Base-by-base conservation (phyloP, 2,888 invertebrate genomes). In the Endotricha flammealis region DNA sequence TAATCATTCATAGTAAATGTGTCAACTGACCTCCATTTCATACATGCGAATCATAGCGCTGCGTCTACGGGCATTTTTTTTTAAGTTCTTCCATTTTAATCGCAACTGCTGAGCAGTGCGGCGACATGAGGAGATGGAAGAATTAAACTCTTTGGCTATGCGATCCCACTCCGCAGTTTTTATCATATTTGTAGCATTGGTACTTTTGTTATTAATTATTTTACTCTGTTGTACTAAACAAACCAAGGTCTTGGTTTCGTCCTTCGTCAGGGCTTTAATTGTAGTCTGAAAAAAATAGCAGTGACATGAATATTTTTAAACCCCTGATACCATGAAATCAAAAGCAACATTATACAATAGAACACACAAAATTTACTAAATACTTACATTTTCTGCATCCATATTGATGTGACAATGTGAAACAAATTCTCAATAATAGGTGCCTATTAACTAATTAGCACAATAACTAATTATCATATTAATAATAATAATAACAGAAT, bases 41-140 rank as follows among this genome's bases (percentile, higher is more conserved):
- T 40, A 33, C 36, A 36, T 33, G 12, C 32, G 11, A 10, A 38
- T 36, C 11, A 20, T n/a, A 12, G 32, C 36, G 4, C 16, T 38
- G 9, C 41, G 35, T 42, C 40, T 40, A 8, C 42, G 42, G 13
- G 25, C n/a, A 6, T 25, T 25, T 6, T 48, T 50, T 38, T 50
- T 47, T 9, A 44, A 29, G 29, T 47, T 50, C 9, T 50, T 47
- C 45, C 45, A 47, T 22, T 50, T 47, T 2, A 47, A 27, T 2
- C 38, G 37, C 13, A 48, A 29, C 16, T 48, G 42, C n/a, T 37
- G 13, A 5, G 39, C 13, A 20, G 39, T 42, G 7, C 47, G 39
- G 2, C 28, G 38, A 22, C 25, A 35, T 12, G 30, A 36, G n/a
- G 33, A 8, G 1, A 31, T 25, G 0, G 35, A 14, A n/a, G 43